Evolutionary conservation across 2,113 vertebrate species (phyloP).

Genomic region (Gobio gobio): DNA sequence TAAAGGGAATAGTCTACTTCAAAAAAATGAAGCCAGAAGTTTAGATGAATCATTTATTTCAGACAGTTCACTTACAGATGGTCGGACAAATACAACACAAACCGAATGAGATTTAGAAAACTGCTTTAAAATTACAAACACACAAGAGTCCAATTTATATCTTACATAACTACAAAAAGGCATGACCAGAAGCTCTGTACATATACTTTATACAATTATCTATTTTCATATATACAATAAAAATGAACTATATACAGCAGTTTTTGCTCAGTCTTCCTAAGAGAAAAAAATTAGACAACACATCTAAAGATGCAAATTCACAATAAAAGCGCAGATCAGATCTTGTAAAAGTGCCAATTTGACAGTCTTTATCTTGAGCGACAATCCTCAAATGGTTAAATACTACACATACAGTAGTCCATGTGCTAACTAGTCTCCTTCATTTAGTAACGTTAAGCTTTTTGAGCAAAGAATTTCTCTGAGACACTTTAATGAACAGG

Average conservation of each 20-base stretch:
- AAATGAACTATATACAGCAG: slow-evolving; percentile 39
- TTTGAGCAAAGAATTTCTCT: not conserved
- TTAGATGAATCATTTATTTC: not conserved
- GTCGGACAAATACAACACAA: slow-evolving; percentile 18
- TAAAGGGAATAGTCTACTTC: not conserved
- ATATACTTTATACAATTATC: slow-evolving; percentile 40
- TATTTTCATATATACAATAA: slow-evolving; percentile 52
- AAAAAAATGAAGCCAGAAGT: not conserved
- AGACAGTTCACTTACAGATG: not conserved
- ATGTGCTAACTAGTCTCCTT: not conserved
- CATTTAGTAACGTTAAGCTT: not conserved
- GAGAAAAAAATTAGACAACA: slow-evolving; percentile 6
- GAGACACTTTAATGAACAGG: not conserved
- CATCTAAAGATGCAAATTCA: slow-evolving; percentile 24
- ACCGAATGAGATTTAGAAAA: not conserved
- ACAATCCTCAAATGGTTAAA: not conserved
- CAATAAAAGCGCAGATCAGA: slow-evolving; percentile 5
- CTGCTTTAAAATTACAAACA: slow-evolving; percentile 27
- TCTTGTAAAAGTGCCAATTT: slow-evolving; percentile 21
- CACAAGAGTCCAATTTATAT: slow-evolving; percentile 23
- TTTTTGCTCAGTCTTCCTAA: not conserved
- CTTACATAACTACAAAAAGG: slow-evolving; percentile 47
- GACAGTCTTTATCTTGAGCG: not conserved
- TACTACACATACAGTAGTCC: not conserved
- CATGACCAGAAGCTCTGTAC: slow-evolving; percentile 42